phyloP scores from a whole-genome alignment of 2,797 vertebrate species.

The Hoplostethus atlanticus region DNA sequence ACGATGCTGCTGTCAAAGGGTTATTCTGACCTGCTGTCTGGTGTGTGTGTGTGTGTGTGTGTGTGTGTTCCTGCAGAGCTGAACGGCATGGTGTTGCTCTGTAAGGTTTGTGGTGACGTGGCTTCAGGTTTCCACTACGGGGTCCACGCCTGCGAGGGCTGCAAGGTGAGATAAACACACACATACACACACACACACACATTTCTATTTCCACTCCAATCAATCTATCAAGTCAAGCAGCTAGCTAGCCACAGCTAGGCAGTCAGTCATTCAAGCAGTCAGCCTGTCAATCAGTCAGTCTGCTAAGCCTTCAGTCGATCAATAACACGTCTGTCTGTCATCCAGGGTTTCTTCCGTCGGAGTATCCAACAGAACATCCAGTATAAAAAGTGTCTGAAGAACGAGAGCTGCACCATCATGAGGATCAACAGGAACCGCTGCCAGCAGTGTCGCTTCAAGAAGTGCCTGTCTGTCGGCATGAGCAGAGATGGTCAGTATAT shows the following conservation, averaged over 20 bases:
- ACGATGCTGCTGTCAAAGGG: no score
- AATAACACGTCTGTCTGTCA: neutral
- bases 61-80: conserved; percentile 84
- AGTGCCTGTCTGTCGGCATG: conserved; percentile 74
- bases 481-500: conserved; percentile 80
- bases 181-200: conserved; percentile 1
- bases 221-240: neutral
- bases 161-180: conserved; percentile 86
- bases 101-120: conserved; percentile 88
- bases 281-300: neutral
- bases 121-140: conserved; percentile 58
- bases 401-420: conserved; percentile 88
- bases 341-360: conserved; percentile 93
- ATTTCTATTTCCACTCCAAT: no score
- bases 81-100: conserved; percentile 92
- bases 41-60: neutral
- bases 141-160: conserved; percentile 94
- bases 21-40: neutral
- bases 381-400: conserved; percentile 96
- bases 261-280: neutral
- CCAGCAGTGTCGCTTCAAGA: conserved; percentile 95
- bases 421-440: conserved; percentile 91
- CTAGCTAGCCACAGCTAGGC: neutral
- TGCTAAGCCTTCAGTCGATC: neutral
- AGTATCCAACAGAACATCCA: conserved; percentile 97